Evolutionary conservation across 2,888 invertebrate genomes (phyloP).

Genomic region (Anthophora plumipes): DNA sequence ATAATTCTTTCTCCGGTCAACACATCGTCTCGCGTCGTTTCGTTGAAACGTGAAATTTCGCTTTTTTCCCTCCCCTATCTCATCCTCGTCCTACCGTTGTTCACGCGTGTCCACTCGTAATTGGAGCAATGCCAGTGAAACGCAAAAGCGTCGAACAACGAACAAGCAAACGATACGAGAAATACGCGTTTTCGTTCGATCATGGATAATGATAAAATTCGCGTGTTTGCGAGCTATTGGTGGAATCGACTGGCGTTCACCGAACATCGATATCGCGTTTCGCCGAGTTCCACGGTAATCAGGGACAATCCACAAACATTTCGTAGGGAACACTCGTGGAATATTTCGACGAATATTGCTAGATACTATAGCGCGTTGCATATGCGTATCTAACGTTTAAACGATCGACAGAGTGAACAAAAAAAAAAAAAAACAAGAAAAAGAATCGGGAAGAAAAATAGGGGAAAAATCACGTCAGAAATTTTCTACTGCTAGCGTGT

Average conservation of each 20-base stretch:
- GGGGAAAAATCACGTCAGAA: too few species aligned
- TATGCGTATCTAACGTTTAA: too few species aligned
- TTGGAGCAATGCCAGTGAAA: background rate
- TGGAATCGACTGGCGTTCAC: conserved; percentile 1
- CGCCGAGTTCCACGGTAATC: background rate
- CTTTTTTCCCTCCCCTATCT: background rate
- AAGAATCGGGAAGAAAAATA: too few species aligned
- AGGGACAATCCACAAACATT: background rate
- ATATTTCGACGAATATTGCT: background rate
- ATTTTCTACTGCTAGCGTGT: too few species aligned
- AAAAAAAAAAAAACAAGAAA: too few species aligned
- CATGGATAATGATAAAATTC: conserved; percentile 9
- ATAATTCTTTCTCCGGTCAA: conserved; percentile 11
- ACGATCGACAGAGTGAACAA: too few species aligned
- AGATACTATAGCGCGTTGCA: too few species aligned
- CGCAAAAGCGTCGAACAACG: background rate
- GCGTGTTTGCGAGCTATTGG: background rate
- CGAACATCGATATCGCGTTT: background rate
- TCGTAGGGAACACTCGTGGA: background rate
- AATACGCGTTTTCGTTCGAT: conserved; percentile 9
- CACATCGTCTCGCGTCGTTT: background rate
- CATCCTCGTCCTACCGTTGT: too few species aligned
- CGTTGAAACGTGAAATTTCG: background rate
- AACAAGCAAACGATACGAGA: conserved; percentile 4
- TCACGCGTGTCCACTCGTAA: background rate